These are phyloP conservation scores for Volucella zonaria DNA, from an alignment of 2,888 invertebrate genomes.

Conservation along the genomic window DNA sequence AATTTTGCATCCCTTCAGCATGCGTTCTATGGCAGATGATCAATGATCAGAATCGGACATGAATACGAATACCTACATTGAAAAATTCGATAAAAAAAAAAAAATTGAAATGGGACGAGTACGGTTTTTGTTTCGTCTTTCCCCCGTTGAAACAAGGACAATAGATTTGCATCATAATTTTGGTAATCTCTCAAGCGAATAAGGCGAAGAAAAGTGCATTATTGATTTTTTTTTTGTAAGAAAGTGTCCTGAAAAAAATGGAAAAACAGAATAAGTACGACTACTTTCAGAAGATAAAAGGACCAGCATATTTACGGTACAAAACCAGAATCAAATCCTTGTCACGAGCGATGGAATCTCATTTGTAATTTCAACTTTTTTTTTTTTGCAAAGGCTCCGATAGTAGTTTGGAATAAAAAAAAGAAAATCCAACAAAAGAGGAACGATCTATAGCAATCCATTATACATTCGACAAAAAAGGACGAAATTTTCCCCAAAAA, in stretches of 20 bases:
- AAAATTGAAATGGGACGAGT: slow-evolving; percentile 59
- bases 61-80: slow-evolving; percentile 46
- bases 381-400: slow-evolving; percentile 46
- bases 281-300: slow-evolving; percentile 26
- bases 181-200: slow-evolving; percentile 43
- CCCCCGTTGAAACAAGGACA: slow-evolving; percentile 45
- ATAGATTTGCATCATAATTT: slow-evolving; percentile 72
- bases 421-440: slow-evolving; percentile 26
- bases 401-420: neutral
- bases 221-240: neutral
- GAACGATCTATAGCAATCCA: slow-evolving; percentile 45
- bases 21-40: slow-evolving; percentile 67
- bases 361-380: slow-evolving; percentile 26
- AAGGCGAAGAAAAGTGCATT: slow-evolving; percentile 17
- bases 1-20: slow-evolving; percentile 60
- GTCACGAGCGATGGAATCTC: slow-evolving; percentile 32
- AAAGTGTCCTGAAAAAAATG: slow-evolving; percentile 37
- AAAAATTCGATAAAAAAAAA: slow-evolving; percentile 53
- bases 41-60: slow-evolving; percentile 54
- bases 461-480: slow-evolving; percentile 44
- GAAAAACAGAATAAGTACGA: slow-evolving; percentile 12
- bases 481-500: slow-evolving; percentile 52
- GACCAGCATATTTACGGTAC: slow-evolving; percentile 13
- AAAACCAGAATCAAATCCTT: slow-evolving; percentile 16
- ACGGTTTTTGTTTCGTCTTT: slow-evolving; percentile 1